These are phyloP conservation scores for Lithophane socia DNA, from an alignment of 2,888 invertebrate species.

Conservation along the genomic window DNA sequence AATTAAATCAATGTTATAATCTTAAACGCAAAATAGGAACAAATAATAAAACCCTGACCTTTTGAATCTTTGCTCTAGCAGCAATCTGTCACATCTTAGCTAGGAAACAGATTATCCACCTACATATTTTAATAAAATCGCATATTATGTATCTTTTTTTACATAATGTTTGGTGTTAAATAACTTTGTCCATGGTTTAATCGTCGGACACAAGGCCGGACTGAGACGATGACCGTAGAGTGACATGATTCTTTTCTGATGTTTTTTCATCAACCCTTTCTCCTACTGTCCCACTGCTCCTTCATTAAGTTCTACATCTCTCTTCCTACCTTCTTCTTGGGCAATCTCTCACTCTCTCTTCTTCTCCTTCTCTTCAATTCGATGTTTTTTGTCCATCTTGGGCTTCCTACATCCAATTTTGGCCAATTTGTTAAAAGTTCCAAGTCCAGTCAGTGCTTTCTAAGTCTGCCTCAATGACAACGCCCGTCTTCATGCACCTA, in stretches of 20 bases:
- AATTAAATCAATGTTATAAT: neutral
- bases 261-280: neutral
- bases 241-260: neutral
- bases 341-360: neutral
- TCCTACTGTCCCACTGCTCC: no score
- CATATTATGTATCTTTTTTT: conserved; percentile 27
- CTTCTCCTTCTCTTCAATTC: neutral
- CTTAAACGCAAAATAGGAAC: neutral
- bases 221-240: neutral
- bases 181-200: conserved; percentile 5
- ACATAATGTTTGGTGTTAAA: conserved; percentile 22
- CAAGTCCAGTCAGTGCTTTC: neutral
- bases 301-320: neutral
- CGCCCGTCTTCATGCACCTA: neutral
- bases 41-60: conserved; percentile 33
- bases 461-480: neutral
- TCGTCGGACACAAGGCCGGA: conserved; percentile 19
- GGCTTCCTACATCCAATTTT: no score
- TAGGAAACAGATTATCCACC: conserved; percentile 16
- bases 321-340: neutral
- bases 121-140: conserved; percentile 25
- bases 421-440: neutral
- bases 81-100: neutral
- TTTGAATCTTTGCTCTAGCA: conserved; percentile 5
- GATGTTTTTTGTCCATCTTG: neutral